Conservation (phyloP, 2,113 vertebrate genomes). For the Phylloscopus trochiloides region DNA sequence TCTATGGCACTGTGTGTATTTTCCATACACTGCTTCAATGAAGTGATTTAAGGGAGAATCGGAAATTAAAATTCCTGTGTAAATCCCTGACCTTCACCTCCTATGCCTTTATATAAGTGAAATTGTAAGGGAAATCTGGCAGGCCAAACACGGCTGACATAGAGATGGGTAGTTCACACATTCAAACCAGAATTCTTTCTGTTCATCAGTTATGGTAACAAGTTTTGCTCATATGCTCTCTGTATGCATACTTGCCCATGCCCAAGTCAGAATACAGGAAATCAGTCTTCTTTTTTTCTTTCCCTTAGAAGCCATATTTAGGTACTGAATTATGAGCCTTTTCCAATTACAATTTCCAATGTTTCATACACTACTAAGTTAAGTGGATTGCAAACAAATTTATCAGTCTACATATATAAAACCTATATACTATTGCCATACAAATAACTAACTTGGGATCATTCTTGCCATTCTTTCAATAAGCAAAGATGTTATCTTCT, state of each 20-base stretch:
- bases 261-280: not conserved
- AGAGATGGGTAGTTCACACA: not conserved
- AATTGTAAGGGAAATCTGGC: not conserved
- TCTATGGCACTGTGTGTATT: not conserved
- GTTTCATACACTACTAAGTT: not conserved
- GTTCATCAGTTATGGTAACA: not conserved
- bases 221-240: not conserved
- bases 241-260: not conserved
- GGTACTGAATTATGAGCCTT: not conserved
- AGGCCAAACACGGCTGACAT: not conserved
- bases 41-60: not conserved
- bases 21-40: not conserved
- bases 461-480: not conserved
- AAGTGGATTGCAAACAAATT: not conserved
- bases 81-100: not conserved
- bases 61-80: not conserved
- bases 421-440: not conserved
- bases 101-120: not conserved
- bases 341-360: not conserved
- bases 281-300: not conserved
- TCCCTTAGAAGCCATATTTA: not conserved
- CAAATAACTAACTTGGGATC: not conserved
- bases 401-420: not conserved
- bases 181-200: not conserved
- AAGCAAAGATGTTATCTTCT: not conserved